phyloP scores from a whole-genome alignment of 30 jellyfish, hydroid and myxozoan species.

The Sanderia malayensis region DNA sequence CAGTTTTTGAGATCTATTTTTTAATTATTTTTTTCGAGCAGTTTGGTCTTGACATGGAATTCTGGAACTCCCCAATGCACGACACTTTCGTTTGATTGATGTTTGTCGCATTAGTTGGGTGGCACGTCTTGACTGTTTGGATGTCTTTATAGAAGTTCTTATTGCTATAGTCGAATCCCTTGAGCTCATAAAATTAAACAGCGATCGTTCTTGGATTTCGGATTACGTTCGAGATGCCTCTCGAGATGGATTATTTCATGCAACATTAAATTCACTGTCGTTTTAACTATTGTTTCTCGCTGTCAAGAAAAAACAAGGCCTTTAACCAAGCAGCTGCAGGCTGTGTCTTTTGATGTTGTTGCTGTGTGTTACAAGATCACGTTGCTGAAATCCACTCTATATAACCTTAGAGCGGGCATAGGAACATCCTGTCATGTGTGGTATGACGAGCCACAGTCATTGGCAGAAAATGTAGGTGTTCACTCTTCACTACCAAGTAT shows the following conservation, averaged over 20 bases:
- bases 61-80: neutral
- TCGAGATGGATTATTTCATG: neutral
- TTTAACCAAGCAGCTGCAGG: slow-evolving; percentile 5
- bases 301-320: neutral
- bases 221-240: slow-evolving; percentile 2
- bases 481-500: slow-evolving; percentile 48
- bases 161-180: neutral
- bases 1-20: too few species aligned
- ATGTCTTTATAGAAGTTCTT: neutral
- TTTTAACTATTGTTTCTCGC: slow-evolving; percentile 8
- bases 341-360: slow-evolving; percentile 22
- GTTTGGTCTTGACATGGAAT: too few species aligned
- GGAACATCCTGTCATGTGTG: slow-evolving; percentile 2
- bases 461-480: slow-evolving; percentile 29
- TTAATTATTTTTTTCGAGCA: too few species aligned
- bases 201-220: neutral
- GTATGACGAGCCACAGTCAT: slow-evolving; percentile 14
- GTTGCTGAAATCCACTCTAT: slow-evolving; percentile 11
- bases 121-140: neutral
- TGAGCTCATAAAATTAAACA: neutral
- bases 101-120: slow-evolving; percentile 12
- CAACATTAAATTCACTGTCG: neutral
- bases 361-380: slow-evolving; percentile 3
- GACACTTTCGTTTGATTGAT: neutral
- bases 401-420: slow-evolving; percentile 5